Base-by-base conservation (phyloP, 1,140 invertebrate genomes). In the Scylla paramamosain region DNA sequence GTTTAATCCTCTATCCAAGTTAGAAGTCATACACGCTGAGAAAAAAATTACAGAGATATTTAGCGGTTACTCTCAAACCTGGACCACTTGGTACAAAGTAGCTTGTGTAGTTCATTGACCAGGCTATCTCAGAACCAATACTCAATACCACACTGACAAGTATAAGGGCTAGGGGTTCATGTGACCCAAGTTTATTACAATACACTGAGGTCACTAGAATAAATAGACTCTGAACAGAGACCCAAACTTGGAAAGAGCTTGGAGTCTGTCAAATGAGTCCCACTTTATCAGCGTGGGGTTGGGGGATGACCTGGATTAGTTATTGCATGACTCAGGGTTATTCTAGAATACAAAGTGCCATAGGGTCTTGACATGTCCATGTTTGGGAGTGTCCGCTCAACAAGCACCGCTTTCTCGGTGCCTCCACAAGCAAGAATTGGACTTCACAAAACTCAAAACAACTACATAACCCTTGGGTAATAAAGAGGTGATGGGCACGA, bases 401-500 rank as follows among this genome's bases (percentile, higher is more conserved):
- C 67, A 77, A 77, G 20, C 67, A 77, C n/a, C 20, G 25, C 67
- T 12, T 59, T 77, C 67, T 77, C 25, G 25, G 67, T 77, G 67
- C 25, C 25, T 77, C 67, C 67, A 20, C 67, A 77, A 77, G 67
- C 67, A 77, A 77, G 67, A 77, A n/a, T 77, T 77, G 67, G 67
- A 77, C 67, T 77, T 77, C 67, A 77, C 67, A 77, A 77, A 77
- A 77, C 67, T 77, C 67, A 77, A 77, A 77, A 77, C 25, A n/a
- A 25, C 16, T 77, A 77, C 25, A 77, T 77, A n/a, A 77, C 67
- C 67, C 67, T 77, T 77, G n/a, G n/a, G 67, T 12, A n/a, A 77
- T n/a, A 77, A 77, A n/a, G 20, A 77, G 20, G 67, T 77, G 67
- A 77, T 77, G 20, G 67, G n/a, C n/a, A 77, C n/a, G 1, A n/a